Conservation (phyloP, 2,113 vertebrate species). For the Cyprinodon brontotheroides region DNA sequence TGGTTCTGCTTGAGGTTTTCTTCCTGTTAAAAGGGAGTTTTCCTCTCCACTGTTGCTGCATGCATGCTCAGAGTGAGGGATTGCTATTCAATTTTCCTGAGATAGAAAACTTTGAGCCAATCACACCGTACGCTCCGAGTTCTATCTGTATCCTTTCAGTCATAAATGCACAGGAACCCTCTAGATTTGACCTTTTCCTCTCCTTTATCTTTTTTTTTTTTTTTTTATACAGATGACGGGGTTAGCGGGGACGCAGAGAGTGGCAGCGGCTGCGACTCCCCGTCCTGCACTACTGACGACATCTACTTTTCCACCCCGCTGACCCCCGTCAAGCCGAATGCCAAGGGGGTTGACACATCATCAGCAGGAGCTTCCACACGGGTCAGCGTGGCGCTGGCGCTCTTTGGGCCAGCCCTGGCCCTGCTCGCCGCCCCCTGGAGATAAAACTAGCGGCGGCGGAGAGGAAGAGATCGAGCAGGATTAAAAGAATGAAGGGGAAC, state of each 20-base stretch:
- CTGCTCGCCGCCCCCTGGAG: constrained; percentile 71
- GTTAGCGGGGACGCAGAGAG: constrained; percentile 89
- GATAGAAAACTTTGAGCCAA: no score
- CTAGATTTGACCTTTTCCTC: not conserved
- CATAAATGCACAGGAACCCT: not conserved
- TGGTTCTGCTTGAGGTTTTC: no score
- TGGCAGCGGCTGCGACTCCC: constrained; percentile 89
- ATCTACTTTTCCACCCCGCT: constrained; percentile 85
- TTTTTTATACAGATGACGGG: constrained; percentile 71
- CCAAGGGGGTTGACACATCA: constrained; percentile 9
- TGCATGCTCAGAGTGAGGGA: no score
- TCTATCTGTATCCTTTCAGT: no score
- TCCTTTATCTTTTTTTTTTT: not conserved
- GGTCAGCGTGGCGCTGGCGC: constrained; percentile 63
- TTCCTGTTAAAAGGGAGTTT: no score
- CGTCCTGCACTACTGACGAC: constrained; percentile 82
- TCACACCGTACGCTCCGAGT: no score
- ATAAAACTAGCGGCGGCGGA: constrained; percentile 68
- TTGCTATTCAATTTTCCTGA: no score
- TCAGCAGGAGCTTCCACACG: constrained; percentile 29
- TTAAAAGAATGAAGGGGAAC: constrained; percentile 59
- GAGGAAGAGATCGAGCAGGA: constrained; percentile 46
- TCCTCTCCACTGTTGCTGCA: no score
- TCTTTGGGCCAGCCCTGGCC: constrained; percentile 65
- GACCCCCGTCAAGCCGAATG: constrained; percentile 44